These are phyloP conservation scores for Orientallactaga sibirica DNA, from an alignment of 2,797 vertebrate genomes.

Conservation along the genomic window DNA sequence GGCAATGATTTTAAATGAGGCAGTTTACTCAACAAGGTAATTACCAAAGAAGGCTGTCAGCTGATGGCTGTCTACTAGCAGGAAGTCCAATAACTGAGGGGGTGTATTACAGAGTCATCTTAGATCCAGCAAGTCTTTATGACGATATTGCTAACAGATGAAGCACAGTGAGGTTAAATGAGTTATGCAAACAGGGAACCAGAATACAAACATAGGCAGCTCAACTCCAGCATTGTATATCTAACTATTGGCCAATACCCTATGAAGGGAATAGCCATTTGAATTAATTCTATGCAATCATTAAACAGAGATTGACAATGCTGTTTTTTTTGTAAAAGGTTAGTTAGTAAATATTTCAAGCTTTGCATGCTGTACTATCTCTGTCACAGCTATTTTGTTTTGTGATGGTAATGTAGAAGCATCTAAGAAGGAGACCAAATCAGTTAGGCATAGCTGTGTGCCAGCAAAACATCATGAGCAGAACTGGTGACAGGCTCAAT, in stretches of 20 bases:
- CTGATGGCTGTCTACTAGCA: background rate
- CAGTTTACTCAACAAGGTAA: constrained; percentile 1
- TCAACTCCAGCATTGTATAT: background rate
- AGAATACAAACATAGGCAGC: background rate
- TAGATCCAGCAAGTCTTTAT: background rate
- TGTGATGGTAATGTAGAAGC: background rate
- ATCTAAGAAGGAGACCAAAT: too few species aligned
- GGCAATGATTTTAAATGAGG: background rate
- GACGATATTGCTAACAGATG: background rate
- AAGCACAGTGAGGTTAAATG: background rate
- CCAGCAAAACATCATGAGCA: background rate
- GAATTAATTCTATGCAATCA: background rate
- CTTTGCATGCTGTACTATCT: background rate
- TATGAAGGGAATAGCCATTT: background rate
- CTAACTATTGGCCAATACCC: background rate
- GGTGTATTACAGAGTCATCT: background rate
- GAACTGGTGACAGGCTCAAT: background rate
- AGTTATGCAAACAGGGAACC: background rate
- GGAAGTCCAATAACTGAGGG: background rate
- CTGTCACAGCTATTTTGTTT: background rate
- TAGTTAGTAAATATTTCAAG: too few species aligned
- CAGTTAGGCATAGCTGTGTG: background rate
- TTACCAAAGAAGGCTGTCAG: background rate
- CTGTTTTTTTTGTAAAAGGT: background rate
- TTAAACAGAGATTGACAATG: background rate